A percentile compares a stretch with the other conserved stretches of the same genome.
These are phyloP conservation scores for Jaculus jaculus DNA, from an alignment of 2,113 vertebrate species.

Conservation along the genomic window DNA sequence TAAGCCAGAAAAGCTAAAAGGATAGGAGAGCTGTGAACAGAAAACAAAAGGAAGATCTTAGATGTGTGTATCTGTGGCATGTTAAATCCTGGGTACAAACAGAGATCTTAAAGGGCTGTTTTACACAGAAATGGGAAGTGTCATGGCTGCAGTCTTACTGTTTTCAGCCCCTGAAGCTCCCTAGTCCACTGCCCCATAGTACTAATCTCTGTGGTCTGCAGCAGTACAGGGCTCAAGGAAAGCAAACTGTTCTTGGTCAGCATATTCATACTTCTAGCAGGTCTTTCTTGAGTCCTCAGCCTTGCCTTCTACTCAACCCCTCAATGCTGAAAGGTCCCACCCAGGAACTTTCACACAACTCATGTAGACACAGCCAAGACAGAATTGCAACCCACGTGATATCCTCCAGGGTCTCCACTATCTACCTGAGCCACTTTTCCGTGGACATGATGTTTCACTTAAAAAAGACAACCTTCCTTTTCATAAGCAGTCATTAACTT, in stretches of 20 bases:
- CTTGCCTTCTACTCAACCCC: not conserved
- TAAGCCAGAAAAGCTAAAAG: not conserved
- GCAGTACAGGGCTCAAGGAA: not conserved
- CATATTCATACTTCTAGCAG: not conserved
- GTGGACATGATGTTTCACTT: not conserved
- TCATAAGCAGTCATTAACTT: not conserved
- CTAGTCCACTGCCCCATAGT: not conserved
- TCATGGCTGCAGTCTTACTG: not conserved
- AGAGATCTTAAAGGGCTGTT: not conserved
- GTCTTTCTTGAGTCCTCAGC: not conserved
- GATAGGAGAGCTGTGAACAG: not conserved
- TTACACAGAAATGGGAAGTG: not conserved
- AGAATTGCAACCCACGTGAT: not conserved
- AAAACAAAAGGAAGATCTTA: not conserved
- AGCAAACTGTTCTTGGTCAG: not conserved
- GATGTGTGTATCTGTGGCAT: fast-evolving
- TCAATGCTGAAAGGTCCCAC: not conserved
- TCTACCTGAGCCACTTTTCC: not conserved
- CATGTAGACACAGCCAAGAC: not conserved
- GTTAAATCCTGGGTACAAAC: not conserved
- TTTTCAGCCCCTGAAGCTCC: not conserved
- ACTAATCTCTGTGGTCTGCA: not conserved
- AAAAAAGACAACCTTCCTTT: not conserved
- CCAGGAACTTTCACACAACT: not conserved
- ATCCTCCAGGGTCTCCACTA: not conserved